Base-by-base conservation (phyloP, 1,140 invertebrate genomes). In the Bombus balteatus region DNA sequence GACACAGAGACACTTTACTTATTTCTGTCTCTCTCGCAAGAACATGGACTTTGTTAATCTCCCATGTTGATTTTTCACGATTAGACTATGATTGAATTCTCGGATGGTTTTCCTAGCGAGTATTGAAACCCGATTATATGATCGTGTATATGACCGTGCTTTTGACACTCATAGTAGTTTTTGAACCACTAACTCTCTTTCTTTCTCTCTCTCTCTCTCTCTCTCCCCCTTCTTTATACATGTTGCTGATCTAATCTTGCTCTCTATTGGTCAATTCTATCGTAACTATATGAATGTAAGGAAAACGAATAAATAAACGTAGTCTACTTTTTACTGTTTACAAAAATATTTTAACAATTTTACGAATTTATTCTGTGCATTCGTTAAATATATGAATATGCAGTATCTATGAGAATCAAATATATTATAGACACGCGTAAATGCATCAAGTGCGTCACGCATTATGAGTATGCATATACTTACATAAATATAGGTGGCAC, bases 211-310 rank as follows among this genome's bases (percentile, higher is more conserved):
- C 34, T 34, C 47, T 59, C 57, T 66, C 1, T 28, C 10, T 59
- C 9, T 12, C 57, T 62, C 3, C 28, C 3, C 4, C 28, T 12
- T 13, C 10, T n/a, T 12, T 62, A 5, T 62, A 13, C 10, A n/a
- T 18, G 12, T 10, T 32, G 41, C 32, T 32, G 3, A 13, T 32
- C 28, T 12, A 53, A 66, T 47, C 59, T 39, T 15, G 3, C 0
- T 76, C 53, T 5, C 25, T n/a, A 83, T 83, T 76, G 72, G 72
- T 53, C 5, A 22, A 66, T 57, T 68, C 41, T 28, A 32, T 41
- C 34, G 0, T 18, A 74, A 9, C 39, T 32, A 28, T 41, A 25
- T 5, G 59, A 3, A 53, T 18, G 32, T 37, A 0, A 6, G 6
- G 5, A 47, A 43, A 32, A 8, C 5, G n/a, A 22, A 32, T 25